Base-by-base conservation (phyloP, 2,113 vertebrate species). In the Anoplopoma fimbria region DNA sequence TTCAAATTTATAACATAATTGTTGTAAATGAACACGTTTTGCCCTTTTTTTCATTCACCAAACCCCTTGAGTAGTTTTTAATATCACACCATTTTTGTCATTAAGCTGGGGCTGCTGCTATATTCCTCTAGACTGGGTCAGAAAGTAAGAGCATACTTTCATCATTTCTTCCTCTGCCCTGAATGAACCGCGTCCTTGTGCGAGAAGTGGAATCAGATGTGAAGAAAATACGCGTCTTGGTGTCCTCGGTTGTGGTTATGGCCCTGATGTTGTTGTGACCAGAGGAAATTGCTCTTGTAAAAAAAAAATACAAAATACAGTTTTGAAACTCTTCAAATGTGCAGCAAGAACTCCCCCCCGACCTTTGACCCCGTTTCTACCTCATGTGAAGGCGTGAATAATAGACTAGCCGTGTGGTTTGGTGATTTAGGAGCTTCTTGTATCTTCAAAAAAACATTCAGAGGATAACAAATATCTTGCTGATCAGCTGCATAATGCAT, bases 341-440 rank as follows among this genome's bases (percentile, higher is more conserved):
- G 40, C 29, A 14, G 45, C 49, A 25, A 10, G 9, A 63, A 33
- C 45, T n/a, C 8, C 38, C 17, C 17, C 23, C n/a, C 25, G 71
- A 83, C 58, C 82, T 13, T 31, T 81, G 82, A 85, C 53, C 69
- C 23, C 23, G 3, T 38, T 67, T 77, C 71, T 55, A 2, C 36
- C 33, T 58, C 69, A 60, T 38, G 31, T 53, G 58, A 77, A 65
- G 19, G 65, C 27, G 23, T 87, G 45, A 92, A n/a, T n/a, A n/a
- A n/a, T n/a, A n/a, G n/a, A n/a, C n/a, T n/a, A 69, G 77, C 65
- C 76, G 65, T 84, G 71, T 74, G 84, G 42, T 65, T 75, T 57
- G 49, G 38, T 33, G 77, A 1, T 40, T 65, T 76, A 53, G 49
- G 14, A 53, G 69, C 25, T 34, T 69, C 29, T 57, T 42, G 51